Evolutionary conservation across 2,888 invertebrate species (phyloP).

Genomic region (Furcula furcula): DNA sequence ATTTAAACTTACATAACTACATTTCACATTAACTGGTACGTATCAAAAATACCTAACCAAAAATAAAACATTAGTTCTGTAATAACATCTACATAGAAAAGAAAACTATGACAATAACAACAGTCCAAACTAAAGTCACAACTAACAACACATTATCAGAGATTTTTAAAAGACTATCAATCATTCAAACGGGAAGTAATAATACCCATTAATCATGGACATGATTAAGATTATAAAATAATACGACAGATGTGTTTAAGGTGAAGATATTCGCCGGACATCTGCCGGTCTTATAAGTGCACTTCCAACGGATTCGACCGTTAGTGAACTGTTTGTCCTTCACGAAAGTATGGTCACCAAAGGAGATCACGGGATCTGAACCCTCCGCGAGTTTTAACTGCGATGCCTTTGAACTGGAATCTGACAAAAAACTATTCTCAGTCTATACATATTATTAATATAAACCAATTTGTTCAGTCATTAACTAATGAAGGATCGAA

Average conservation of each 20-base stretch:
- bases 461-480: too few relatives aligned
- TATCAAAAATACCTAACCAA: too few relatives aligned
- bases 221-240: constrained; percentile 54
- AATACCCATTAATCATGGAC: constrained; percentile 35
- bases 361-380: constrained; percentile 44
- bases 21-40: too few relatives aligned
- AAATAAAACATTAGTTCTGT: too few relatives aligned
- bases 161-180: not conserved
- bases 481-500: too few relatives aligned
- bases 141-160: too few relatives aligned
- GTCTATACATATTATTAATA: constrained; percentile 8
- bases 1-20: too few relatives aligned
- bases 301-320: constrained; percentile 53
- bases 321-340: constrained; percentile 50
- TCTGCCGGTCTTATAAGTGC: constrained; percentile 39
- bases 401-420: constrained; percentile 29
- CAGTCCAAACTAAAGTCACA: too few relatives aligned
- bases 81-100: too few relatives aligned
- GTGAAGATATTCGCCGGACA: constrained; percentile 57
- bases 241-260: constrained; percentile 48
- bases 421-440: constrained; percentile 37
- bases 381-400: constrained; percentile 47
- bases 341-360: constrained; percentile 47
- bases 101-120: too few relatives aligned
- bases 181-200: not conserved